These are phyloP conservation scores for Andrena flavipes DNA, from an alignment of 2,888 invertebrate species.

Conservation along the genomic window DNA sequence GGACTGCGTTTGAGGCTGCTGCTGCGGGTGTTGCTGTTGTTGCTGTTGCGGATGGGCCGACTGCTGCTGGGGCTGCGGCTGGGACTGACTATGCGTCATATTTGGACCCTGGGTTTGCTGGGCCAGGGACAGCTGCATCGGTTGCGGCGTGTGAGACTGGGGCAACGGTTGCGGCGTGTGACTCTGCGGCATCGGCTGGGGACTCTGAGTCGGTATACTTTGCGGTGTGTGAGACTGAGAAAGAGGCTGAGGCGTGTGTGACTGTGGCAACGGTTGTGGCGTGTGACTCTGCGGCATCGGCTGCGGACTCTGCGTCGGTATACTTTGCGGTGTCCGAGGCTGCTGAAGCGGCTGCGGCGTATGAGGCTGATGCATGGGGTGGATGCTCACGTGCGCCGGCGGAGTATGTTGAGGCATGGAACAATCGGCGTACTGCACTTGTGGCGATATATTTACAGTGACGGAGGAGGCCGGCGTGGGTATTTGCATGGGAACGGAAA, in stretches of 20 bases:
- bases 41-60: constrained; percentile 73
- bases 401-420: constrained; percentile 90
- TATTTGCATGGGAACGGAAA: constrained; percentile 77
- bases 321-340: constrained; percentile 84
- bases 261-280: constrained; percentile 77
- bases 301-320: constrained; percentile 81
- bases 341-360: constrained; percentile 83
- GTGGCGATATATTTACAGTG: constrained; percentile 75
- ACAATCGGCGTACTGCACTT: constrained; percentile 87
- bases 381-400: constrained; percentile 81
- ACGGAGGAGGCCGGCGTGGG: constrained; percentile 73
- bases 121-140: constrained; percentile 80
- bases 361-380: constrained; percentile 83
- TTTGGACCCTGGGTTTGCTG: constrained; percentile 81
- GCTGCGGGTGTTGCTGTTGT: constrained; percentile 79
- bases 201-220: constrained; percentile 80
- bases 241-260: constrained; percentile 77
- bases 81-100: constrained; percentile 79
- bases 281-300: constrained; percentile 85
- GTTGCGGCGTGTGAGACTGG: constrained; percentile 80
- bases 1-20: constrained; percentile 78
- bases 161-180: constrained; percentile 80
- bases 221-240: constrained; percentile 81
- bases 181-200: constrained; percentile 80
- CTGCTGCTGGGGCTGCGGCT: constrained; percentile 79